A percentile compares a stretch with the other conserved stretches of the same genome.
Conservation (phyloP, 2,113 vertebrate genomes). For the Myiozetetes cayanensis region DNA sequence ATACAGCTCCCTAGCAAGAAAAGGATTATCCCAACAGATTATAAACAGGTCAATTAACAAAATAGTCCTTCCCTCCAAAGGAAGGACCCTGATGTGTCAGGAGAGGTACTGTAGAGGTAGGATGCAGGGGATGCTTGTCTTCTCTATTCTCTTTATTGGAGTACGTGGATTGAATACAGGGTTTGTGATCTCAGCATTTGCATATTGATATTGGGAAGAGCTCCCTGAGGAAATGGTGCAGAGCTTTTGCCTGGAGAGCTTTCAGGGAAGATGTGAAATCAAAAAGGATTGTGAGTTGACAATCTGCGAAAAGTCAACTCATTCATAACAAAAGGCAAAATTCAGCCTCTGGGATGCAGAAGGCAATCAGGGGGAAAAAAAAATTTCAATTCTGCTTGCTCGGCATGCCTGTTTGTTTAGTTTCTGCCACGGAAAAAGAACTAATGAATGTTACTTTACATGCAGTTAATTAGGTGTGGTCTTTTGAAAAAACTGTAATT, state of each 20-base stretch:
- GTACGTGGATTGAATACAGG: neutral
- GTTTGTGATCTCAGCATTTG: neutral
- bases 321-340: neutral
- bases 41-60: neutral
- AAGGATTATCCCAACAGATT: neutral
- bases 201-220: neutral
- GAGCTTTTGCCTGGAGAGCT: neutral
- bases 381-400: neutral
- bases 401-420: accelerated
- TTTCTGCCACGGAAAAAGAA: neutral
- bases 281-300: neutral
- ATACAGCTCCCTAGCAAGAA: neutral
- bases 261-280: neutral
- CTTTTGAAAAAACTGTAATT: neutral
- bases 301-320: neutral
- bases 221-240: neutral
- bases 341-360: neutral
- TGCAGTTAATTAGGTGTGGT: neutral
- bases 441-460: neutral
- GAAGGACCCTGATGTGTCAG: accelerated
- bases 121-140: neutral
- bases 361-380: neutral
- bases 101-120: accelerated
- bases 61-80: neutral
- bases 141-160: neutral